Base-by-base conservation (phyloP, 1,140 invertebrate species). In the Anoplolepis gracilipes region DNA sequence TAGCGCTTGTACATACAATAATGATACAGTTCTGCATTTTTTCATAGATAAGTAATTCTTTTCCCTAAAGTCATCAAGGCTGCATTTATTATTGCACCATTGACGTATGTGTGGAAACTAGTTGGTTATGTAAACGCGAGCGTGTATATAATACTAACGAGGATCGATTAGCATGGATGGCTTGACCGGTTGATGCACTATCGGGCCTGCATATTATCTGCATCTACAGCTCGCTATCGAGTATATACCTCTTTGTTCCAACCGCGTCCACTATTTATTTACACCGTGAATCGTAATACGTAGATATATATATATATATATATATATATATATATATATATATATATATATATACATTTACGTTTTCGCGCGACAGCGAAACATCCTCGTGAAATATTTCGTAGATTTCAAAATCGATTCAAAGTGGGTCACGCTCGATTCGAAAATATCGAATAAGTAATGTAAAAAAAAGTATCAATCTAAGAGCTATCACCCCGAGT, bases 101-200 rank as follows among this genome's bases (percentile, higher is more conserved):
- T 59, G 67, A 61, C n/a, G 57, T 59, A 53, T 59, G 53, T 42
- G 57, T 39, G 53, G 78, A 59, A 82, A 61, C 78, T 82, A 82
- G 78, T 73, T 55, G 67, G 67, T 82, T 82, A 73, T 82, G 67
- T 61, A 73, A 82, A 73, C 78, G 62, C 30, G 53, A 33, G 46
- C 77, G 59, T 73, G 67, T 59, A 82, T 73, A 82, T 82, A 73
- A 82, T 82, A 82, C 78, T 53, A 81, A 81, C 53, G 78, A 82
- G 46, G 67, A 82, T 82, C 78, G 78, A 82, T 82, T 82, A 82
- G 67, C 78, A 82, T 73, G 53, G 78, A 73, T 73, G 78, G 78
- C 67, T 82, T 82, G 78, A 82, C 67, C 67, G 78, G 78, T 82
- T 82, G 78, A 82, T 82, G 78, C 78, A 82, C 78, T 82, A 82